Evolutionary conservation across 2,113 vertebrate species (phyloP), one percentile per base, ranked within the genome.

Genomic region (Podiceps cristatus): DNA sequence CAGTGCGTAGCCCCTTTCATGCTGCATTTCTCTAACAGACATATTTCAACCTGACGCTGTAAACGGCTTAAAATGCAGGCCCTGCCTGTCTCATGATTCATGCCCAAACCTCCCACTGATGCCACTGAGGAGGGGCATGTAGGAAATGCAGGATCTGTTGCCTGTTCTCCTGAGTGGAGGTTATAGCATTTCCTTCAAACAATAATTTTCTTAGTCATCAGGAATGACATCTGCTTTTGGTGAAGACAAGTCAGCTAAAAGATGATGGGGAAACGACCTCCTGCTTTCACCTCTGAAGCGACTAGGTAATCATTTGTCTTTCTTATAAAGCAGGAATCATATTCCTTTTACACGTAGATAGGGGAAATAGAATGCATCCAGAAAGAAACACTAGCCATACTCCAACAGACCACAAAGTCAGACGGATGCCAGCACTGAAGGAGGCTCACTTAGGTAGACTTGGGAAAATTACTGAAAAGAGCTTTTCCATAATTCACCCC

Each of bases 281-380:
- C 42, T 59, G 40, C 52, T 87, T 85, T 78, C 44, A 52, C 23
- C 18, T 64, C 44, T 67, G 62, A 77, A 88, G 37, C 67, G 81
- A 80, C 44, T 63, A 60, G 44, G 56, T 45, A 80, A 84, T 72
- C 3, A n/a, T 90, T 76, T 67, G 49, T 71, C 63, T 83, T 56
- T 59, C 42, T 73, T 86, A 19, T 40, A 89, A 95, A 90, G 40
- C 40, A 78, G 31, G 27, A 83, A 76, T 58, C 15, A 4, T 91
- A 69, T 45, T 93, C 49, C 27, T 91, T 87, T 81, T 64, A 64
- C 47, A 19, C 72, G 92, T 59, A 93, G 64, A n/a, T 88, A 62
- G 89, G 35, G 63, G 47, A 86, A 93, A 81, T 24, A 40, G 67
- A 91, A 91, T 0, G 3, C 11, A n/a, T 64, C 52, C 86, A 95